phyloP scores from a whole-genome alignment of 2,113 vertebrate genomes.

The Melanerpes formicivorus region DNA sequence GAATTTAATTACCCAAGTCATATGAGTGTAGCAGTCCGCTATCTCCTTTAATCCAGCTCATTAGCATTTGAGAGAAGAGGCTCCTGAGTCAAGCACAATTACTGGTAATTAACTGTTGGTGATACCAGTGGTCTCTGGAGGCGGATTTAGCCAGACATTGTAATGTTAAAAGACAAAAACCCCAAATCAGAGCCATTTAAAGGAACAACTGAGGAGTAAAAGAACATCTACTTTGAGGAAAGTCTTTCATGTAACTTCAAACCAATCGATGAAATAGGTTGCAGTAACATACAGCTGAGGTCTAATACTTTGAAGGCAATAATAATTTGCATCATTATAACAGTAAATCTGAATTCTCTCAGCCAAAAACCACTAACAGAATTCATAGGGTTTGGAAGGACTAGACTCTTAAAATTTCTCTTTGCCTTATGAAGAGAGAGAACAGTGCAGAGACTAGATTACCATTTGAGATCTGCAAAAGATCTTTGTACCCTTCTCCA shows the following conservation, averaged over 20 bases:
- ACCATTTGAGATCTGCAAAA: not conserved
- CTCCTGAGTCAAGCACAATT: not conserved
- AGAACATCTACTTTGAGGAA: not conserved
- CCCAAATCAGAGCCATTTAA: not conserved
- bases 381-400: not conserved
- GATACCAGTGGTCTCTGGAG: conserved; percentile 27
- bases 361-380: not conserved
- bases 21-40: not conserved
- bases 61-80: conserved; percentile 32
- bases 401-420: not conserved
- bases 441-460: not conserved
- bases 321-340: not conserved
- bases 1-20: conserved; percentile 41
- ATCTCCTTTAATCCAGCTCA: conserved; percentile 35
- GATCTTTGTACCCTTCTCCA: not conserved
- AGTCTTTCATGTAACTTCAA: not conserved
- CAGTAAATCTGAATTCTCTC: not conserved
- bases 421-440: not conserved
- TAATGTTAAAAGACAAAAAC: not conserved
- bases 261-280: not conserved
- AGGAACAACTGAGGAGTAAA: not conserved
- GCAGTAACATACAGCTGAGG: not conserved
- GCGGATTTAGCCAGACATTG: not conserved
- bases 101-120: conserved; percentile 43
- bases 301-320: not conserved